Conservation (phyloP, 2,797 vertebrate genomes). For the Hoplostethus atlanticus region DNA sequence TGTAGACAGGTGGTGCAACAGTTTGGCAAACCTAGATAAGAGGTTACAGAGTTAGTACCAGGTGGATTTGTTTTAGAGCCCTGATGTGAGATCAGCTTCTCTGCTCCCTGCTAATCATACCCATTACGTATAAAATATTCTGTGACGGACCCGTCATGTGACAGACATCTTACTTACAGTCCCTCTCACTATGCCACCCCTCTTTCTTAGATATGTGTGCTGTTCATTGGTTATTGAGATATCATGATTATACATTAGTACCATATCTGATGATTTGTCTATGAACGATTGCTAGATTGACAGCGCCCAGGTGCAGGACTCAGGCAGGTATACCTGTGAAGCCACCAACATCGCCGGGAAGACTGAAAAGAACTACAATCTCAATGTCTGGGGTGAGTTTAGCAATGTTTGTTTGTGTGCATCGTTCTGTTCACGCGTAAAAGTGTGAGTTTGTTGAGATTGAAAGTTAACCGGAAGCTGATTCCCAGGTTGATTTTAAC, state of each 20-base stretch:
- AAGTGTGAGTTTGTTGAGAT: neutral
- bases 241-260: neutral
- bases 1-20: neutral
- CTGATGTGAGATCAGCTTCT: neutral
- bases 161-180: too few relatives aligned
- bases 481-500: neutral
- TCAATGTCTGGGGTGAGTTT: slow-evolving; percentile 95
- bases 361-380: slow-evolving; percentile 96
- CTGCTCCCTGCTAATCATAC: neutral
- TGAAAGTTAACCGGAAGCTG: neutral
- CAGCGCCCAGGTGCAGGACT: slow-evolving; percentile 91
- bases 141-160: too few relatives aligned
- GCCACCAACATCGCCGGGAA: slow-evolving; percentile 96
- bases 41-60: neutral
- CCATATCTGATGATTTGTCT: neutral
- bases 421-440: neutral
- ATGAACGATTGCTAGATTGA: slow-evolving; percentile 82
- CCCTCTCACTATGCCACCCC: neutral
- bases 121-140: too few relatives aligned
- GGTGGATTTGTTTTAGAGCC: neutral
- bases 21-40: neutral
- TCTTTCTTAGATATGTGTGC: neutral
- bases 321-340: slow-evolving; percentile 96
- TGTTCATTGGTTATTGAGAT: neutral
- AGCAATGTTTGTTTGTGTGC: neutral